Conservation (phyloP, 2,797 vertebrate species). For the Centropyge bicolor region DNA sequence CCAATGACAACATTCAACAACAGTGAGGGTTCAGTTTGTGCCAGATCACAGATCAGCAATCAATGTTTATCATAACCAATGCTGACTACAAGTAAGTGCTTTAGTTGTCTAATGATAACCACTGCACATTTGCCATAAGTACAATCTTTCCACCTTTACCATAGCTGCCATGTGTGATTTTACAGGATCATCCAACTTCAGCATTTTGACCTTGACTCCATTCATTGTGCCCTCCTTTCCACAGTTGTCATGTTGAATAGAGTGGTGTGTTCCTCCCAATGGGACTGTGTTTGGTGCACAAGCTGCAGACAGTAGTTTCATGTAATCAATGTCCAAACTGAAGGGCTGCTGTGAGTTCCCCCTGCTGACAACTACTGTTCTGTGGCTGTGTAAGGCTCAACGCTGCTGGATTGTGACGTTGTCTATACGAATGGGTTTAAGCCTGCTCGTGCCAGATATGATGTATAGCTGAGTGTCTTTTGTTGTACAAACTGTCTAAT, state of each 20-base stretch:
- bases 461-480: slow-evolving; percentile 53
- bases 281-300: not conserved
- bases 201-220: not conserved
- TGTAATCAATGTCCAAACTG: slow-evolving; percentile 9
- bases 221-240: not conserved
- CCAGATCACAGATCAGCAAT: not conserved
- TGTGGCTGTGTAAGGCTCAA: slow-evolving; percentile 2
- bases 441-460: slow-evolving; percentile 68
- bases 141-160: not conserved
- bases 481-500: slow-evolving; percentile 61
- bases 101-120: not conserved
- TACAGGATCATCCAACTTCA: not conserved
- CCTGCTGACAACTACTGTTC: slow-evolving; percentile 14
- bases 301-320: slow-evolving; percentile 1
- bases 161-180: no score
- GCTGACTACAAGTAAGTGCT: not conserved
- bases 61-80: not conserved
- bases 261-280: not conserved
- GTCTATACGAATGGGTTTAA: slow-evolving; percentile 45
- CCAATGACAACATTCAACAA: not conserved
- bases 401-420: slow-evolving; percentile 7
- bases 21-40: no score
- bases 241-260: not conserved
- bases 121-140: not conserved
- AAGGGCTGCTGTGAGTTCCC: slow-evolving; percentile 4